phyloP scores from a whole-genome alignment of 2,113 vertebrate species.

The Synchiropus splendidus region DNA sequence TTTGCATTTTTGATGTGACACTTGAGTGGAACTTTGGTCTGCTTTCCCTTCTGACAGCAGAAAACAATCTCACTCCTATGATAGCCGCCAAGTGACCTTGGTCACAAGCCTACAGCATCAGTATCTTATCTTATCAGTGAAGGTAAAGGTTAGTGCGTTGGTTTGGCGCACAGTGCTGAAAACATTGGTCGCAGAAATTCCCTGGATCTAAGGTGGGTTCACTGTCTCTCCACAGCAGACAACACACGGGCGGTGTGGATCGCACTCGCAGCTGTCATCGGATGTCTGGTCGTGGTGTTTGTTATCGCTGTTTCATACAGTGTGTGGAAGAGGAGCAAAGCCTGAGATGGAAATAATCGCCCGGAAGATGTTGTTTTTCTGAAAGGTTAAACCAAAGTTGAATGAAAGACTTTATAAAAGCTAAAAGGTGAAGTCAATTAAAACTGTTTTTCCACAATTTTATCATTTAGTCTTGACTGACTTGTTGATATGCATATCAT shows the following conservation, averaged over 20 bases:
- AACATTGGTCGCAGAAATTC: neutral
- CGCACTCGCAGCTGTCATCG: slow-evolving; percentile 25
- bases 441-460: too few relatives aligned
- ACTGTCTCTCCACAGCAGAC: slow-evolving; percentile 3
- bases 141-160: neutral
- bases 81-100: neutral
- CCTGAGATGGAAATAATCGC: neutral
- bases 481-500: too few relatives aligned
- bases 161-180: neutral
- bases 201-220: neutral
- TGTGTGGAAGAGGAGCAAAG: slow-evolving; percentile 11
- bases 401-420: too few relatives aligned
- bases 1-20: neutral
- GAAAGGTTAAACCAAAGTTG: too few relatives aligned
- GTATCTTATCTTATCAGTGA: slow-evolving; percentile 9
- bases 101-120: neutral
- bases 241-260: neutral
- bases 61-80: neutral
- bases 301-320: slow-evolving; percentile 13
- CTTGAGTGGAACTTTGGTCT: neutral
- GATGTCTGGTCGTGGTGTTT: slow-evolving; percentile 32
- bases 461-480: too few relatives aligned
- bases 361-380: too few relatives aligned
- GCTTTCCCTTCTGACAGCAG: slow-evolving; percentile 2
- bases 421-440: too few relatives aligned